These are phyloP conservation scores for Drosophila pseudoananassae DNA, from an alignment of 1,140 invertebrate genomes.

Conservation along the genomic window DNA sequence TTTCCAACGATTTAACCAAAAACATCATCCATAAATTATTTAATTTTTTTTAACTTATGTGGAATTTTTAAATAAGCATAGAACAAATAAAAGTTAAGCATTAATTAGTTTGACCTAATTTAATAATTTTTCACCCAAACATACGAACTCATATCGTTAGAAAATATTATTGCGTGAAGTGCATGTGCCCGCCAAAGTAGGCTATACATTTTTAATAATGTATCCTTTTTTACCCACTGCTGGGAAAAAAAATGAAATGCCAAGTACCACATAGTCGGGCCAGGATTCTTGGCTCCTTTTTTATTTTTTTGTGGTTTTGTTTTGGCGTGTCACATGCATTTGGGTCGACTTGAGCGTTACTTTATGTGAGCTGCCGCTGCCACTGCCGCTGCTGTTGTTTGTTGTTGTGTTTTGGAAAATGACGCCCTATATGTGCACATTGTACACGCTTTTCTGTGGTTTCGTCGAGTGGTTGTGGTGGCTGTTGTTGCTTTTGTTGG, in stretches of 20 bases:
- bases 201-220: background rate
- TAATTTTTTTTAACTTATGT: too few species aligned
- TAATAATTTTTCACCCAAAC: too few species aligned
- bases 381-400: background rate
- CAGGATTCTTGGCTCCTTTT: background rate
- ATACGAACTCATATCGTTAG: background rate
- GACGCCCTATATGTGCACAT: slow-evolving; percentile 72
- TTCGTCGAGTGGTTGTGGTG: slow-evolving; percentile 42
- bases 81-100: too few species aligned
- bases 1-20: too few species aligned
- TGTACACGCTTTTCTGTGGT: slow-evolving; percentile 70
- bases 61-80: too few species aligned
- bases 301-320: slow-evolving; percentile 42
- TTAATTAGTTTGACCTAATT: too few species aligned
- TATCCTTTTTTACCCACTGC: background rate
- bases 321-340: slow-evolving; percentile 80
- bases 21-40: too few species aligned
- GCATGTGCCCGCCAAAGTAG: background rate
- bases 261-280: slow-evolving; percentile 1
- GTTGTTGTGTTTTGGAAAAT: slow-evolving; percentile 55
- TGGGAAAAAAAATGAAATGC: background rate
- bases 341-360: slow-evolving; percentile 71
- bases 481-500: slow-evolving; percentile 31
- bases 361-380: slow-evolving; percentile 50
- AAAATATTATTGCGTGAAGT: background rate